A percentile compares a stretch with the other conserved stretches of the same genome.
Evolutionary conservation across 2,113 vertebrate species (phyloP).

Genomic region (Antechinus flavipes): DNA sequence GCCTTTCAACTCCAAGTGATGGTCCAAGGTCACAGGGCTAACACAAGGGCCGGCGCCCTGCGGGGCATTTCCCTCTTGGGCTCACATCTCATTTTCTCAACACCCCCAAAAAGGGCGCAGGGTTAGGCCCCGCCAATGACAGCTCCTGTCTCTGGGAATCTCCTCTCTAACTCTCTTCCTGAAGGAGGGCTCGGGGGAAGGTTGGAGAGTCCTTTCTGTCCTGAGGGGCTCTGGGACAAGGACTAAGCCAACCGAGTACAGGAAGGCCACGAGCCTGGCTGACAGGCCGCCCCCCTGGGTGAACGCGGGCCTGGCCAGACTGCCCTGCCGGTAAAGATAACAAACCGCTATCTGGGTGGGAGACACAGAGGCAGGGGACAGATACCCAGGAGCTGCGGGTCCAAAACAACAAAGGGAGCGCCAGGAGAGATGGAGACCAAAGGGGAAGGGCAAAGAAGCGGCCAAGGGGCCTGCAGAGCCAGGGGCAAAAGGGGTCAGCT

Average conservation of each 20-base stretch:
- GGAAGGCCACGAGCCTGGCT: not conserved
- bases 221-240: not conserved
- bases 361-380: not conserved
- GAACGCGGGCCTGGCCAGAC: too few species aligned
- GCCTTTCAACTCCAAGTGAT: not conserved
- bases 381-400: not conserved
- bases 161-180: not conserved
- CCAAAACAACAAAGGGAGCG: not conserved
- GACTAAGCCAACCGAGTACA: not conserved
- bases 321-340: not conserved
- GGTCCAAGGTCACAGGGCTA: not conserved
- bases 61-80: too few species aligned
- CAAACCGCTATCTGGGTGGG: not conserved
- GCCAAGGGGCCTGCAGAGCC: not conserved
- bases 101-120: not conserved
- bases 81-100: not conserved
- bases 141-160: not conserved
- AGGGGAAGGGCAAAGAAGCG: not conserved
- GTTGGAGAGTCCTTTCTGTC: too few species aligned
- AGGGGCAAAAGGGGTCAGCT: not conserved
- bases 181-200: not conserved
- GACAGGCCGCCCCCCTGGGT: not conserved
- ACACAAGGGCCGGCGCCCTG: not conserved
- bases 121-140: too few species aligned
- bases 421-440: not conserved